These are phyloP conservation scores for Eustalomyia histrio DNA, from an alignment of 2,888 invertebrate species.

Conservation along the genomic window DNA sequence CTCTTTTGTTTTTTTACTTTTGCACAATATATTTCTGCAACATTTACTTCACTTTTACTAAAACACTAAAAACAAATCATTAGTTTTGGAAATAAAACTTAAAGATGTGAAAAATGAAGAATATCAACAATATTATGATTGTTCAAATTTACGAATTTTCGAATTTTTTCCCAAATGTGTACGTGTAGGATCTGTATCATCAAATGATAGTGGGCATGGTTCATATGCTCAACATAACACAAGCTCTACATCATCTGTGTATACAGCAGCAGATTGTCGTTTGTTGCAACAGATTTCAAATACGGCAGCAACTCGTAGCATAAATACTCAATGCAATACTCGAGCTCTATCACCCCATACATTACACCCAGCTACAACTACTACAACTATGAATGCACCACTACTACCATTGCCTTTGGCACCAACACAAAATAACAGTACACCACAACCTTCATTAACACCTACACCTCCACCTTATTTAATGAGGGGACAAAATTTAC, in stretches of 20 bases:
- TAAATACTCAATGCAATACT: conserved; percentile 72
- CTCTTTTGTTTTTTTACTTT: conserved; percentile 9
- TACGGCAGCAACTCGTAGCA: conserved; percentile 74
- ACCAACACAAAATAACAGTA: conserved; percentile 37
- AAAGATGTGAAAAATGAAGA: conserved; percentile 41
- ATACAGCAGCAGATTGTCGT: conserved; percentile 75
- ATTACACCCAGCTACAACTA: conserved; percentile 70
- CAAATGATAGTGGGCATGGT: conserved; percentile 94
- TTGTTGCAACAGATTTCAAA: conserved; percentile 75
- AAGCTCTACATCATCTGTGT: conserved; percentile 70
- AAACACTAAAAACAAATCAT: conserved; percentile 14
- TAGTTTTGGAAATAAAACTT: conserved; percentile 17
- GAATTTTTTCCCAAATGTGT: conserved; percentile 49
- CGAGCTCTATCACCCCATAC: conserved; percentile 70
- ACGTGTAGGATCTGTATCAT: conserved; percentile 86
- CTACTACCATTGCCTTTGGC: conserved; percentile 56
- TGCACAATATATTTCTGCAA: conserved; percentile 47
- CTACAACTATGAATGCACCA: conserved; percentile 52
- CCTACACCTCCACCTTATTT: conserved; percentile 68
- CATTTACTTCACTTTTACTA: conserved; percentile 8
- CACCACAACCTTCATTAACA: conserved; percentile 68
- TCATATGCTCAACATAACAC: conserved; percentile 82
- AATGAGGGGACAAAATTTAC: conserved; percentile 70
- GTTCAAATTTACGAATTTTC: conserved; percentile 50
- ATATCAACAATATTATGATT: conserved; percentile 36